Evolutionary conservation across 2,113 vertebrate species (phyloP).

Genomic region (Panurus biarmicus): DNA sequence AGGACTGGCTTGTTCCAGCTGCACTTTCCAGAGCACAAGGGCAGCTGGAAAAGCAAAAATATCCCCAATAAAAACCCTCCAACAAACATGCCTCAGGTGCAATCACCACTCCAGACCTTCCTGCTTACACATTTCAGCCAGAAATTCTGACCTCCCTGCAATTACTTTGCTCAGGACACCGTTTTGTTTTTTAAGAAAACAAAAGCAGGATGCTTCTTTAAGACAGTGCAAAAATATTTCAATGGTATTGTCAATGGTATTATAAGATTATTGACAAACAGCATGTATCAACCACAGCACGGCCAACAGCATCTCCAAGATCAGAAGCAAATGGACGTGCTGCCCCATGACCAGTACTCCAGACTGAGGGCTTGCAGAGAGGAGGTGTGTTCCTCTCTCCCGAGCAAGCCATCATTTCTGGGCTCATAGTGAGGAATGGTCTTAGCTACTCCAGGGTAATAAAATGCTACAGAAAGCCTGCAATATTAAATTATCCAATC

Average conservation of each 20-base stretch:
- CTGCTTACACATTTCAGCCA: background rate
- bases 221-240: slow-evolving; percentile 56
- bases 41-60: slow-evolving; percentile 41
- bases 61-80: slow-evolving; percentile 27
- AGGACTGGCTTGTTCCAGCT: slow-evolving; percentile 36
- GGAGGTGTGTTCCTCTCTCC: background rate
- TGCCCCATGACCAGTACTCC: background rate
- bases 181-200: slow-evolving; percentile 34
- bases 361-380: background rate
- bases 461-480: slow-evolving; percentile 34
- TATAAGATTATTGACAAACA: background rate
- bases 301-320: background rate
- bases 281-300: background rate
- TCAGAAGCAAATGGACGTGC: background rate
- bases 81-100: background rate
- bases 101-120: background rate
- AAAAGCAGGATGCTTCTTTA: slow-evolving; percentile 22
- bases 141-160: slow-evolving; percentile 27
- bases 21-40: slow-evolving; percentile 12
- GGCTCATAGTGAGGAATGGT: slow-evolving; percentile 24
- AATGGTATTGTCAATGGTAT: background rate
- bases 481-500: slow-evolving; percentile 13
- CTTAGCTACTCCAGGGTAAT: slow-evolving; percentile 27
- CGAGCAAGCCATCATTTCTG: background rate
- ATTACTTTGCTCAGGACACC: slow-evolving; percentile 13